Conservation (phyloP, 53 echinoderm and acorn worm species). For the Mesocentrotus franciscanus region DNA sequence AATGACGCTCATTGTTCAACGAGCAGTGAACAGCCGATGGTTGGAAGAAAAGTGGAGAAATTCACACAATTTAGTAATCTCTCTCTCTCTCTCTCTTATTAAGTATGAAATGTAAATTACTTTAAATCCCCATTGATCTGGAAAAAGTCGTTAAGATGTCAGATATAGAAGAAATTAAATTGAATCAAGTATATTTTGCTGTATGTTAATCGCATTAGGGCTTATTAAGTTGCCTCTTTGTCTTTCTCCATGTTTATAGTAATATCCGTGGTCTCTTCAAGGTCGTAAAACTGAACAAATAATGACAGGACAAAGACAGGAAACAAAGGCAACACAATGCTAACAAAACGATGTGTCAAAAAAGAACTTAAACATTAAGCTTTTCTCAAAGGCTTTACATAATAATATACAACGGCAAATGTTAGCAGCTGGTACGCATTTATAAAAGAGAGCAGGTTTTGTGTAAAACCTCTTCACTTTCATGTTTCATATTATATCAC, state of each 20-base stretch:
- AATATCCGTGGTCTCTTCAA: neutral
- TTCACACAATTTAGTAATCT: too few species aligned
- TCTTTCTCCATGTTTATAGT: neutral
- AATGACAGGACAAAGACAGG: neutral
- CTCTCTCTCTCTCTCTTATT: too few species aligned
- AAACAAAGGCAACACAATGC: neutral
- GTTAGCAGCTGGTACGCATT: neutral
- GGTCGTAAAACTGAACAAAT: neutral
- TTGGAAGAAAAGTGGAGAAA: too few species aligned
- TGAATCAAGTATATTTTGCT: neutral
- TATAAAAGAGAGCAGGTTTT: neutral
- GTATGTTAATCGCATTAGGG: neutral
- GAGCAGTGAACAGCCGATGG: too few species aligned
- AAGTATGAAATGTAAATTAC: too few species aligned
- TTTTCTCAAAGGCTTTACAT: neutral
- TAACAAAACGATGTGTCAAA: slow-evolving; percentile 1
- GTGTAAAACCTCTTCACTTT: neutral
- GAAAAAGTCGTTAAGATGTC: too few species aligned
- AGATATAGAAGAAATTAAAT: neutral
- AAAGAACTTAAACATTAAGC: neutral
- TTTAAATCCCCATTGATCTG: neutral
- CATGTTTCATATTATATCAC: neutral
- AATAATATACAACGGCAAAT: neutral
- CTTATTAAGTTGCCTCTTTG: neutral
- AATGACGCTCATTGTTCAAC: too few species aligned